Evolutionary conservation across 1,140 invertebrate species (phyloP).

Genomic region (Lasioglossum albipes): DNA sequence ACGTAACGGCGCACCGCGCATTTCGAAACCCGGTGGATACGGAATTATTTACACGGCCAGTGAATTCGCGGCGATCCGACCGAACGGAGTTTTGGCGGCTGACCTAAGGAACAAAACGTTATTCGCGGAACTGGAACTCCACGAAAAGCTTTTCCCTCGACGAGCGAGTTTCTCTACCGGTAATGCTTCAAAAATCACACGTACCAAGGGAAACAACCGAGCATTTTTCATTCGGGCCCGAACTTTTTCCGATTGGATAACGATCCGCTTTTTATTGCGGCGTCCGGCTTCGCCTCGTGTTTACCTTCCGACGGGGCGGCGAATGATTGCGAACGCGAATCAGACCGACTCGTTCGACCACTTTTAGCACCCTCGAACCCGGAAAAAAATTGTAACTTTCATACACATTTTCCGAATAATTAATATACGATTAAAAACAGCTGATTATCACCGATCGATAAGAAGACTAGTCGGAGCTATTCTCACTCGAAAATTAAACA

Average conservation of each 20-base stretch:
- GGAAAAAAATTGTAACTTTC: too few relatives aligned
- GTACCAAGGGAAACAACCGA: neutral
- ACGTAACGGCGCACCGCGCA: slow-evolving; percentile 7
- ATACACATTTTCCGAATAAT: too few relatives aligned
- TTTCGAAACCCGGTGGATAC: neutral
- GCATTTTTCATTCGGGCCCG: neutral
- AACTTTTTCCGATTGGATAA: neutral
- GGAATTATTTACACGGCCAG: slow-evolving; percentile 18
- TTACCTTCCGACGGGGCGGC: neutral
- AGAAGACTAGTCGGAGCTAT: too few relatives aligned
- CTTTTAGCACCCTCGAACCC: too few relatives aligned
- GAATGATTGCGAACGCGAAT: neutral
- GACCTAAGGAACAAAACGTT: slow-evolving; percentile 3
- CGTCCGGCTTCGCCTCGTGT: neutral
- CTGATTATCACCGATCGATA: too few relatives aligned
- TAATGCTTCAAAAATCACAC: neutral
- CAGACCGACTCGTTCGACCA: too few relatives aligned
- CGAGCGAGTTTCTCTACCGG: neutral
- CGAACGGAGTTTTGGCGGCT: neutral
- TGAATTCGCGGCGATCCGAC: neutral
- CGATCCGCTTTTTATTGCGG: neutral
- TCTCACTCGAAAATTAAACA: too few relatives aligned
- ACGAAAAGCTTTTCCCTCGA: neutral
- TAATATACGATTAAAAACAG: too few relatives aligned
- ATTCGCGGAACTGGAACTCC: too few relatives aligned